Evolutionary conservation across 2,113 vertebrate genomes (phyloP), one percentile per base, ranked within the genome.

Genomic region (Gavialis gangeticus): DNA sequence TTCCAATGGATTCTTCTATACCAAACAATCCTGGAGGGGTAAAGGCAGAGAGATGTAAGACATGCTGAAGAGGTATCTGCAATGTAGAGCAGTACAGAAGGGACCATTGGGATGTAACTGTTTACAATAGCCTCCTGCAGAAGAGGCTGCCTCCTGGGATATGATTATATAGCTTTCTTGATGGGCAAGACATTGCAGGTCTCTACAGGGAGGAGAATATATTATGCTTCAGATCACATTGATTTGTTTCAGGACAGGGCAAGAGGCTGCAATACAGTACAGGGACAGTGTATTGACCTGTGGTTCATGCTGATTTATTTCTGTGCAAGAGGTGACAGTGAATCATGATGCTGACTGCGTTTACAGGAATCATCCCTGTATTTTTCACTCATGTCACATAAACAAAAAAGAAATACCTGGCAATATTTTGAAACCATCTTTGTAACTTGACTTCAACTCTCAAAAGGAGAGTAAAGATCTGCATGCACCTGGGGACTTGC

Each of bases 1-100:
- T 97, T 90, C 97, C 98, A 73, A 98, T 95, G 59, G 97, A 97
- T 87, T 98, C 98, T 89, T 98, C 97, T 89, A 97, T 90, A 12
- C 94, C 97, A 91, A 96, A 96, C 83, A 97, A 78, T 55, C 96
- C 98, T 98, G 71, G 10, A 57, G 59, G 90, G 79, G 56, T 28
- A 21, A 85, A 93, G 54, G 75, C 9, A 92, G 46, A 84, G 16
- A 54, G 3, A 66, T 0, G 1, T 8, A 24, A 85, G n/a, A 14
- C 46, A 17, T 62, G 3, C 1, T 84, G 77, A 25, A 59, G 37
- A 76, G 75, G 34, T 7, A 6, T 2, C 19, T 22, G 67, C 59
- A 75, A 84, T n/a, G 30, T 15, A 91, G 82, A 27, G 57, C 27
- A 82, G 56, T 18, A 55, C 19, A 73, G 17, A 37, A 30, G 60